phyloP scores from a whole-genome alignment of 2,797 vertebrate genomes.

The Gymnoscopelus microlampas region DNA sequence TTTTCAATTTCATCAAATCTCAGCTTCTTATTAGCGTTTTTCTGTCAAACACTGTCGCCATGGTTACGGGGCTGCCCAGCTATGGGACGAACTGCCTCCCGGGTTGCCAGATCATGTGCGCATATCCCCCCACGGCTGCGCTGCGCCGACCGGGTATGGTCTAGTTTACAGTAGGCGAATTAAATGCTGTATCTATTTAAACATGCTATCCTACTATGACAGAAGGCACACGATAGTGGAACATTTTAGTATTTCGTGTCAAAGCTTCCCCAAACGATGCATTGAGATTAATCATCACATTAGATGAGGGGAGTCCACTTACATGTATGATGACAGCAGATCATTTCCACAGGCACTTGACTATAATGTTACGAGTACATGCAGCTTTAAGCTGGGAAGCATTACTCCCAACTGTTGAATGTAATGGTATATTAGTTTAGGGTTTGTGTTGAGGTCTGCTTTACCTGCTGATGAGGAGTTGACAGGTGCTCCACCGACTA shows the following conservation, averaged over 20 bases:
- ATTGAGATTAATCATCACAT: constrained; percentile 28
- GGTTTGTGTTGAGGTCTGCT: constrained; percentile 28
- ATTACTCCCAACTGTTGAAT: constrained; percentile 3
- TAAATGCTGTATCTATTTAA: too few relatives aligned
- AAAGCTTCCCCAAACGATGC: constrained; percentile 13
- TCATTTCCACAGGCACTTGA: constrained; percentile 11
- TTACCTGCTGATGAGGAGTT: constrained; percentile 81
- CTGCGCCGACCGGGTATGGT: too few relatives aligned
- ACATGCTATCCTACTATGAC: background rate
- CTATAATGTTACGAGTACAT: constrained; percentile 10
- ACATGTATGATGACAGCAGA: constrained; percentile 37
- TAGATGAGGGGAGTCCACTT: constrained; percentile 14
- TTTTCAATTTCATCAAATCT: too few relatives aligned
- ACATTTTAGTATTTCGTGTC: background rate
- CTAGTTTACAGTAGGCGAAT: background rate
- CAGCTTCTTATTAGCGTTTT: too few relatives aligned
- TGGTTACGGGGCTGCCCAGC: too few relatives aligned
- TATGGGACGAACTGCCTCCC: too few relatives aligned
- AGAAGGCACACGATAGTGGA: constrained; percentile 10
- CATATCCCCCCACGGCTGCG: too few relatives aligned
- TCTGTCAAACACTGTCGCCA: too few relatives aligned
- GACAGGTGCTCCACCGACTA: constrained; percentile 76
- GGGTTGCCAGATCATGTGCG: too few relatives aligned
- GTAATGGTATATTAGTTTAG: background rate
- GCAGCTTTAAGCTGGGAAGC: constrained; percentile 2